phyloP scores from a whole-genome alignment of 1,140 invertebrate species.

The Conus betulinus region DNA sequence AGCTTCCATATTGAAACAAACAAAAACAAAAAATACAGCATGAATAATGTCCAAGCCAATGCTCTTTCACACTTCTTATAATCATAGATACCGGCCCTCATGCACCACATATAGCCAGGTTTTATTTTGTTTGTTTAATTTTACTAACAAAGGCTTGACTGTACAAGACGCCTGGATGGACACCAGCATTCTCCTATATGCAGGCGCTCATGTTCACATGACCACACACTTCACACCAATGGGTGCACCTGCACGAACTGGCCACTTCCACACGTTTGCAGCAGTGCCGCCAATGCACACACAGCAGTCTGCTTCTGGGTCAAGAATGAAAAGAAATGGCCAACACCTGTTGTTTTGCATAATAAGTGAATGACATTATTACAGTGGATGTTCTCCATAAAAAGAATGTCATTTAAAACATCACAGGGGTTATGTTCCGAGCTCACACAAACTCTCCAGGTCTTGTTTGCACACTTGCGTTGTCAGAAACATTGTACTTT shows the following conservation, averaged over 20 bases:
- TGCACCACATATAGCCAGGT: neutral
- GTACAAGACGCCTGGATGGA: neutral
- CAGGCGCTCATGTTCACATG: neutral
- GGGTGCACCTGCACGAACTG: neutral
- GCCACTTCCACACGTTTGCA: neutral
- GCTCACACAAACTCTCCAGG: neutral
- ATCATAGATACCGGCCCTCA: neutral
- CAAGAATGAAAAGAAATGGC: neutral
- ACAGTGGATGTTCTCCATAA: neutral
- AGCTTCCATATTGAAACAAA: neutral
- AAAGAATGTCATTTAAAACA: neutral
- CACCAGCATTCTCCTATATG: neutral
- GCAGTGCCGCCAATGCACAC: neutral
- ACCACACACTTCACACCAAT: neutral
- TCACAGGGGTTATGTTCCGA: neutral
- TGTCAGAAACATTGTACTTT: slow-evolving; percentile 1
- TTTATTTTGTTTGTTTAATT: too few relatives aligned
- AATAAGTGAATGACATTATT: neutral
- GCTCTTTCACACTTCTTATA: neutral
- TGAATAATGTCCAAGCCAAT: neutral
- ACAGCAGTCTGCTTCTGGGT: neutral
- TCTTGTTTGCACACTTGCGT: slow-evolving; percentile 6
- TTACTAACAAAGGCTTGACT: too few relatives aligned
- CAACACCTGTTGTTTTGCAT: slow-evolving; percentile 10
- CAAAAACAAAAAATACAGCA: neutral